Percentiles rank a stretch among this genome's conserved stretches.
Evolutionary conservation across 2,888 invertebrate species (phyloP).

Genomic region (Drosophila lutescens): DNA sequence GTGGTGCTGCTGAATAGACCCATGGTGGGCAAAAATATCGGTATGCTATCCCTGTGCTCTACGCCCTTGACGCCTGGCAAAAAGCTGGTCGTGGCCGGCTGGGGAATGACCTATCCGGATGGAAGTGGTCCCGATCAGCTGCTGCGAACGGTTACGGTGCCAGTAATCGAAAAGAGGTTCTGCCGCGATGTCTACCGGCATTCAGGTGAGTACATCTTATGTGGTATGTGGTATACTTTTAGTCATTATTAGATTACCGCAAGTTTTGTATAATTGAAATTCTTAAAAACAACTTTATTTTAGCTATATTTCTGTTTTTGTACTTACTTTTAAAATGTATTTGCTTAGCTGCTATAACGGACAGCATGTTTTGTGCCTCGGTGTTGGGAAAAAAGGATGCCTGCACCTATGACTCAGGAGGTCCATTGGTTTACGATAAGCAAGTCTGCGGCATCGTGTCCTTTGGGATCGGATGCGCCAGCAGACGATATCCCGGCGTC

Average conservation of each 20-base stretch:
- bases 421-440: constrained; percentile 59
- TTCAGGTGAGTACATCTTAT: constrained; percentile 32
- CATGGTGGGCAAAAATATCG: constrained; percentile 35
- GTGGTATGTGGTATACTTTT: background rate
- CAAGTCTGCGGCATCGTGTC: constrained; percentile 88
- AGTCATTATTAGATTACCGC: no score
- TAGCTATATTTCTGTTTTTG: background rate
- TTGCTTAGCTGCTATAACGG: constrained; percentile 31
- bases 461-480: constrained; percentile 75
- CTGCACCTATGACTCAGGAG: constrained; percentile 79
- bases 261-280: no score
- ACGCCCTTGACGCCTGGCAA: constrained; percentile 3
- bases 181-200: constrained; percentile 41
- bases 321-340: background rate
- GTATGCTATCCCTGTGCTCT: constrained; percentile 22
- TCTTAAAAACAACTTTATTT: no score
- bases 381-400: constrained; percentile 62
- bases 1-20: constrained; percentile 38
- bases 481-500: constrained; percentile 89
- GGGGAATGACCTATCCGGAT: constrained; percentile 48
- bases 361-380: constrained; percentile 75
- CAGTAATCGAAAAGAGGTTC: constrained; percentile 21
- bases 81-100: constrained; percentile 49
- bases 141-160: constrained; percentile 51
- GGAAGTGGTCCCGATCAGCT: background rate